Evolutionary conservation across 2,113 vertebrate genomes (phyloP).

Genomic region (Danionella cerebrum): DNA sequence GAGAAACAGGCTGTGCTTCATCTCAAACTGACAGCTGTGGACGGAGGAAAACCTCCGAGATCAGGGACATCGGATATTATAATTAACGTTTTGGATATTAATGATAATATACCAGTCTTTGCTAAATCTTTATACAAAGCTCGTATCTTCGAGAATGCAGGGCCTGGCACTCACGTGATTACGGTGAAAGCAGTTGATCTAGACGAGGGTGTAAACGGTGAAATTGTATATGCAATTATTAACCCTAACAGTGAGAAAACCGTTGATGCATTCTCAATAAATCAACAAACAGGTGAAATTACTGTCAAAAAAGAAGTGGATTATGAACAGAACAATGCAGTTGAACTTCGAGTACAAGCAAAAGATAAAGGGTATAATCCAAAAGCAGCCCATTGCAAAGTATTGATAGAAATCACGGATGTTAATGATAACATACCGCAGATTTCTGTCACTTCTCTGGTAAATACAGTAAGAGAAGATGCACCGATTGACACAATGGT

Average conservation of each 20-base stretch:
- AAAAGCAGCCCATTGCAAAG: constrained; percentile 64
- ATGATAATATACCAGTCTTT: constrained; percentile 72
- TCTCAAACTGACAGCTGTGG: constrained; percentile 53
- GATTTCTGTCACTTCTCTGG: constrained; percentile 62
- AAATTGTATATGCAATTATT: constrained; percentile 38
- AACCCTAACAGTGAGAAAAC: constrained; percentile 57
- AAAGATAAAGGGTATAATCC: constrained; percentile 60
- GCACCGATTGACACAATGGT: constrained; percentile 42
- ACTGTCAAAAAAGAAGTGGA: constrained; percentile 61
- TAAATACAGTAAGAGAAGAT: constrained; percentile 50
- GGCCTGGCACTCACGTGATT: constrained; percentile 45
- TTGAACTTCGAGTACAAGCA: constrained; percentile 67
- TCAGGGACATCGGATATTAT: constrained; percentile 55
- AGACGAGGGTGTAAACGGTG: constrained; percentile 61
- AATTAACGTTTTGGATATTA: constrained; percentile 66
- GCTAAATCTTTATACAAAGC: constrained; percentile 55
- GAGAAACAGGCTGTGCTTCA: constrained; percentile 52
- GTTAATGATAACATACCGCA: constrained; percentile 72
- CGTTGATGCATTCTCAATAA: constrained; percentile 59
- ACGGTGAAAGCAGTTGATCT: constrained; percentile 59
- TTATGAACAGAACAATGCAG: constrained; percentile 59
- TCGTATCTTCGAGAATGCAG: constrained; percentile 53
- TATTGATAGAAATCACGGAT: constrained; percentile 68
- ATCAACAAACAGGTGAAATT: constrained; percentile 68
- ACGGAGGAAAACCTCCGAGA: constrained; percentile 56